A percentile compares a stretch with the other conserved stretches of the same genome.
These are phyloP conservation scores for Leptopilina clavipes DNA, from an alignment of 1,140 invertebrate genomes.

Conservation along the genomic window DNA sequence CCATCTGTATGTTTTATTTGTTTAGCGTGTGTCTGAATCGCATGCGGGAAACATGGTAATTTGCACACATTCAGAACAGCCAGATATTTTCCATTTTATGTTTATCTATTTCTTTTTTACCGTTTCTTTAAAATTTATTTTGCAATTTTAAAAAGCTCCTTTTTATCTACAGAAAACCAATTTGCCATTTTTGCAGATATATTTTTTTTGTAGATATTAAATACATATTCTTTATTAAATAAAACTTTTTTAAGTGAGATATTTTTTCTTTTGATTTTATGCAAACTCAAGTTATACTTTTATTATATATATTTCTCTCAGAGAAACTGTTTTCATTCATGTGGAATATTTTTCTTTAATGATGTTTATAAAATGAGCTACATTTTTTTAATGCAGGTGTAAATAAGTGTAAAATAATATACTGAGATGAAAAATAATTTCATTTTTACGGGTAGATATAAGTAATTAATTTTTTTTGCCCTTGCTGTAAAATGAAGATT, in stretches of 20 bases:
- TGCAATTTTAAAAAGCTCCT: not conserved
- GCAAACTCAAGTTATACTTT: not conserved
- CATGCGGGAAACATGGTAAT: slow-evolving; percentile 15
- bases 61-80: not conserved
- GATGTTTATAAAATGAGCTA: not conserved
- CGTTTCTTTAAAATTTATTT: not conserved
- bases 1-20: not conserved
- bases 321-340: not conserved
- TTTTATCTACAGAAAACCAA: not conserved
- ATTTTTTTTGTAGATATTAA: not conserved
- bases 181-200: not conserved
- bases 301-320: not conserved
- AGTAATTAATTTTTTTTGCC: not conserved
- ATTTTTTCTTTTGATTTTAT: not conserved
- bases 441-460: not conserved
- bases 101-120: not conserved
- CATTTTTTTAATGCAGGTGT: too few species aligned
- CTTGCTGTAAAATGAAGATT: not conserved
- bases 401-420: too few species aligned
- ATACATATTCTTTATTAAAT: not conserved
- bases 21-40: slow-evolving; percentile 6
- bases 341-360: not conserved
- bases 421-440: not conserved
- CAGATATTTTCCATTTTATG: not conserved
- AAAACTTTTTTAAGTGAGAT: not conserved